Evolutionary conservation across 2,797 vertebrate species (phyloP), one percentile per base, ranked within the genome.

Genomic region (Ataeniobius toweri): DNA sequence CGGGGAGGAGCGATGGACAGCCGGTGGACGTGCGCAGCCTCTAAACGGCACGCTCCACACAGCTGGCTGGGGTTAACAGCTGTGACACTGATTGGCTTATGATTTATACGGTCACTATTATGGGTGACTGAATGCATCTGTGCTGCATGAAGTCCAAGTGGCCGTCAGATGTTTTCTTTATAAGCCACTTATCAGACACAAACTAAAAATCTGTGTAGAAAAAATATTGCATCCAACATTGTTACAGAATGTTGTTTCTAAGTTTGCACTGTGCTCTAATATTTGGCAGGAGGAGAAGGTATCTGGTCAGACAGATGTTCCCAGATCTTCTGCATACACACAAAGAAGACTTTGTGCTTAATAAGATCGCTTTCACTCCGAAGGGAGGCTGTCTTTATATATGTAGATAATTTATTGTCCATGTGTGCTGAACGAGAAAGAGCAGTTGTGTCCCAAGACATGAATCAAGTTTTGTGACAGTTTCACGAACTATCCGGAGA

Each of bases 41-140:
- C 81, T n/a, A 53, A 18, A 73, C 63, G 77, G 88, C 92, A 91
- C 88, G 53, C 88, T 93, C 83, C 86, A 73, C 89, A 80, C 94
- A 94, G 94, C 92, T 95, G 93, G 89, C 77, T 75, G 61, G 78
- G 91, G 93, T 93, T 87, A 90, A 75, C 68, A 75, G 86, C 92
- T 75, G 26, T 83, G 61, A 68, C 73, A 73, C 79, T 65, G 86
- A 93, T 87, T 84, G 86, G 74, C 79, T 24, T 58, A 79, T 87
- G 87, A 92, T 92, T 92, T 80, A 92, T 84, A 76, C 79, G 59
- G 12, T 68, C 12, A 41, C 91, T 83, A 89, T 91, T 81, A 88
- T 87, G 75, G 84, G 69, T 89, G 94, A 95, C 79, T 31, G 75
- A 90, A 93, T 83, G 89, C 87, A 85, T 91, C 93, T 95, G 93